Evolutionary conservation across 2,888 invertebrate species (phyloP).

Genomic region (Aricia artaxerxes): DNA sequence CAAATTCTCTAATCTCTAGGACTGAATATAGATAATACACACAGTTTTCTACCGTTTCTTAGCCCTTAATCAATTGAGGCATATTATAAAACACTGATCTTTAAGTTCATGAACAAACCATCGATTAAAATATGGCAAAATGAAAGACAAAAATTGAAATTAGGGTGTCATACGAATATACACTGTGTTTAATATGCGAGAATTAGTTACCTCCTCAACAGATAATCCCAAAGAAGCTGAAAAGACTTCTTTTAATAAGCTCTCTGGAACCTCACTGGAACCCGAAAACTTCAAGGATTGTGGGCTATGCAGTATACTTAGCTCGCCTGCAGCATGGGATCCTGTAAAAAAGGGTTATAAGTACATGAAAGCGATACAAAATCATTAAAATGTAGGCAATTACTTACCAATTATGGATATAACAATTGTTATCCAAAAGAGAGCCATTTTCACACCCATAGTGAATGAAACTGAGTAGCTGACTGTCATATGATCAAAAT

Average conservation of each 20-base stretch:
- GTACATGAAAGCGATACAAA: constrained; percentile 17
- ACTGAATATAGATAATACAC: no score
- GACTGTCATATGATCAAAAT: constrained; percentile 74
- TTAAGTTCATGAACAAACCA: neutral
- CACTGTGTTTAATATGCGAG: neutral
- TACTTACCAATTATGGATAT: constrained; percentile 66
- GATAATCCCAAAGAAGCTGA: constrained; percentile 87
- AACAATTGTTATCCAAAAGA: constrained; percentile 64
- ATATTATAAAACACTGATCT: no score
- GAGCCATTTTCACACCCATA: constrained; percentile 66
- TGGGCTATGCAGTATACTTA: constrained; percentile 85
- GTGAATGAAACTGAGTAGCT: constrained; percentile 56
- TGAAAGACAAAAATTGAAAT: neutral
- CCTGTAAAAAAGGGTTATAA: constrained; percentile 50
- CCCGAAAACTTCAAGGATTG: constrained; percentile 85
- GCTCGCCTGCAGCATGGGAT: constrained; percentile 83
- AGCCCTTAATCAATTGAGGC: no score
- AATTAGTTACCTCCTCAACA: constrained; percentile 81
- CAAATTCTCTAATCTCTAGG: no score
- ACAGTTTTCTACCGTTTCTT: no score
- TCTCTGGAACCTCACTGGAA: constrained; percentile 81
- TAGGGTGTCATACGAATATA: neutral
- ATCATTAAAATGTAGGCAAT: constrained; percentile 32
- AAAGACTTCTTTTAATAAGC: constrained; percentile 84
- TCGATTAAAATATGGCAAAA: neutral